Evolutionary conservation across 2,113 vertebrate genomes (phyloP), one percentile per base, ranked within the genome.

Genomic region (Athene noctua): DNA sequence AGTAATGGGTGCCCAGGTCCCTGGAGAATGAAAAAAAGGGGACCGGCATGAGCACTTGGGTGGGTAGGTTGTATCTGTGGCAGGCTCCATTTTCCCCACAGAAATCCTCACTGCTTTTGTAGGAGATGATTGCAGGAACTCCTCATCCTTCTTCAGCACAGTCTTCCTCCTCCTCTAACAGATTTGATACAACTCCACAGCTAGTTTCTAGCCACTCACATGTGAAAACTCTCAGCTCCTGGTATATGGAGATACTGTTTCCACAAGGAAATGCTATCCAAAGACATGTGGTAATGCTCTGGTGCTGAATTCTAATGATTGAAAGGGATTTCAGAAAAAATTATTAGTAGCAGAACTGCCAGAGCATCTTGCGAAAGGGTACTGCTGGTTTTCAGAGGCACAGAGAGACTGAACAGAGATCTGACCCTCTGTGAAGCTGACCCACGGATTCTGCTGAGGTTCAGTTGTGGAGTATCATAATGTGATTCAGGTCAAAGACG

Each of bases 201-300:
- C 38, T 49, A 32, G 20, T 49, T 70, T 80, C 40, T n/a, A 73
- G 44, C 32, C 0, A 1, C 55, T 86, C 17, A 21, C 15, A 21
- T 58, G 8, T 12, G 17, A 62, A 77, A 90, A 77, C 16, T 27
- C 25, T 46, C 22, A 86, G 32, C 22, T 71, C 17, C n/a, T 78
- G 15, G 2, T 78, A 8, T 15, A 27, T 26, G 67, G n/a, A 86
- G 25, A 15, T 49, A 58, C 13, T 42, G 23, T 67, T 95, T 65
- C 51, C 38, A 29, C 23, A 15, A 3, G 11, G 36, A 85, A 72
- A 52, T 4, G 2, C 30, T 81, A 25, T 40, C 57, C 57, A 58
- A 62, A 82, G 36, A 32, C 52, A 68, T 0, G 4, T 0, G 2
- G 12, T 23, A 34, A 49, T 51, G 23, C 23, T 70, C 42, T 3